Percentiles rank a stretch among this genome's conserved stretches.
Evolutionary conservation across 2,113 vertebrate species (phyloP).

Genomic region (Rattus norvegicus): DNA sequence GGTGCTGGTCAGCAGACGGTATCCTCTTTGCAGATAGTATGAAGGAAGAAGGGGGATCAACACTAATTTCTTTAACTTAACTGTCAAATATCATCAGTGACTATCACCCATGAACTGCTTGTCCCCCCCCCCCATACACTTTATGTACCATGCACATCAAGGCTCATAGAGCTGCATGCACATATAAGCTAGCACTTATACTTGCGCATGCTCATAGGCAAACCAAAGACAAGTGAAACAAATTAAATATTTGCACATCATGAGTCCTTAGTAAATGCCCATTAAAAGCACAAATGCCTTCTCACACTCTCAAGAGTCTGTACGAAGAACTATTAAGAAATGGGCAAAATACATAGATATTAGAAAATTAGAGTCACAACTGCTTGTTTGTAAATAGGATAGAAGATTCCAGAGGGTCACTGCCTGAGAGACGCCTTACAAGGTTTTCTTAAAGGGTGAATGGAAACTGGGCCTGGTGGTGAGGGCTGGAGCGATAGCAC

Average conservation of each 20-base stretch:
- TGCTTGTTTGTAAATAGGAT: not conserved
- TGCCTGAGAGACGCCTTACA: not conserved
- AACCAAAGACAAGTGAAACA: not conserved
- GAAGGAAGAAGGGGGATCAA: not conserved
- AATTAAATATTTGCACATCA: not conserved
- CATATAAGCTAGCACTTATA: not conserved
- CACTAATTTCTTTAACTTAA: not conserved
- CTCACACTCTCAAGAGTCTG: not conserved
- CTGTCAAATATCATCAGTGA: not conserved
- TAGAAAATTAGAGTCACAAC: not conserved
- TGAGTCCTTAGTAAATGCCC: not conserved
- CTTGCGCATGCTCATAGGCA: not conserved
- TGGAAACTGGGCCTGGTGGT: not conserved
- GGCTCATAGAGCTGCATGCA: too few species aligned
- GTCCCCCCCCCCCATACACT: rapidly evolving
- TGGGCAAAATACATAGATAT: not conserved
- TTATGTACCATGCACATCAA: too few species aligned
- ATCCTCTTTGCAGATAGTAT: not conserved
- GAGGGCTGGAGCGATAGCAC: not conserved
- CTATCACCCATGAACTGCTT: rapidly evolving
- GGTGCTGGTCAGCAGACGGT: not conserved
- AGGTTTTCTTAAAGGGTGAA: not conserved
- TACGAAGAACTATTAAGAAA: not conserved
- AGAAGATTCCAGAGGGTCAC: slow-evolving; percentile 24
- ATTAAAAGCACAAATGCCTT: not conserved